These are phyloP conservation scores for Urosaurus nigricauda DNA, from an alignment of 2,797 vertebrate genomes.

Conservation along the genomic window DNA sequence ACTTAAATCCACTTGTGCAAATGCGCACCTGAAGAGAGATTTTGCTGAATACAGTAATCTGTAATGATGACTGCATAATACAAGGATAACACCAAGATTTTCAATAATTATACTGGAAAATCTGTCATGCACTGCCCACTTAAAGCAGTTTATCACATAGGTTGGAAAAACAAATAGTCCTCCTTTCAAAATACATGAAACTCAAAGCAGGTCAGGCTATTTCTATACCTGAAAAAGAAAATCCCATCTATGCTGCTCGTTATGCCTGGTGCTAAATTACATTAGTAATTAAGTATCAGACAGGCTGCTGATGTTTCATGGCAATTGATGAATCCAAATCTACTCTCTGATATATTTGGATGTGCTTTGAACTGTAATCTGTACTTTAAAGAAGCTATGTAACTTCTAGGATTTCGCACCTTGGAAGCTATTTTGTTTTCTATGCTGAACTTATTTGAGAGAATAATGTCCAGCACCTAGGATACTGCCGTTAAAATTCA, in stretches of 20 bases:
- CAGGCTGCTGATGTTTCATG: background rate
- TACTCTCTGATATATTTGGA: too few relatives aligned
- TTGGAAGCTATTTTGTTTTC: too few relatives aligned
- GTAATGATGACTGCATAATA: background rate
- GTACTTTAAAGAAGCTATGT: background rate
- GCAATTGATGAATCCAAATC: background rate
- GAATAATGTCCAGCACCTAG: too few relatives aligned
- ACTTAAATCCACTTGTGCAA: background rate
- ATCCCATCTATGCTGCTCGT: background rate
- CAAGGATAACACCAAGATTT: too few relatives aligned
- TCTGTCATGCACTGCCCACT: background rate
- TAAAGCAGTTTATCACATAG: background rate
- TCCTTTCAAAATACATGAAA: background rate
- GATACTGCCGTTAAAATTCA: too few relatives aligned
- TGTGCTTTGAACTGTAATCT: background rate
- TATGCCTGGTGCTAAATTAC: background rate
- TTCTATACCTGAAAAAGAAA: background rate
- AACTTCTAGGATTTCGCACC: too few relatives aligned
- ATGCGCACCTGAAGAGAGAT: too few relatives aligned
- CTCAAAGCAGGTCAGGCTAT: background rate
- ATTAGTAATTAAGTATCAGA: background rate
- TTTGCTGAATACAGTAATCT: background rate
- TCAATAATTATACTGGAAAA: too few relatives aligned
- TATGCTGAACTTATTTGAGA: too few relatives aligned
- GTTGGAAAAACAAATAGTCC: background rate